Evolutionary conservation across 2,797 vertebrate genomes (phyloP).

Genomic region (Graptemys geographica): DNA sequence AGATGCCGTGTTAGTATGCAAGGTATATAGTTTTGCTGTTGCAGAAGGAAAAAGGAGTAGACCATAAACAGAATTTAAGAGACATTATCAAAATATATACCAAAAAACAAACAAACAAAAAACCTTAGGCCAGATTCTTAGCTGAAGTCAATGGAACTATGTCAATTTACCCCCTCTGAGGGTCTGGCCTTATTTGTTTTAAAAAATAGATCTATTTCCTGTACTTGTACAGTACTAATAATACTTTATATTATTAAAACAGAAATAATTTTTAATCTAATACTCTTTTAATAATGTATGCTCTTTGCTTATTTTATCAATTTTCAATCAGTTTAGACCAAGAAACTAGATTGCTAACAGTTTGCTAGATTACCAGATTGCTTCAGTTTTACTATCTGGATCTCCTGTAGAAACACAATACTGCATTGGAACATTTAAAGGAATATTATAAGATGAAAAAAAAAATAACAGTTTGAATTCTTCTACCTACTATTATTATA

Average conservation of each 20-base stretch:
- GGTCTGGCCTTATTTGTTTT: not conserved
- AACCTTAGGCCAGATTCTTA: not conserved
- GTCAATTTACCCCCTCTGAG: not conserved
- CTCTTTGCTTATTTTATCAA: not conserved
- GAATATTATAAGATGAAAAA: not conserved
- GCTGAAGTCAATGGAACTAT: not conserved
- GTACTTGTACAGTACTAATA: not conserved
- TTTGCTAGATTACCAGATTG: not conserved
- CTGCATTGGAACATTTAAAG: not conserved
- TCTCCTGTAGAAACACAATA: not conserved
- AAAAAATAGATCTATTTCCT: not conserved
- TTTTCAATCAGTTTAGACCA: not conserved
- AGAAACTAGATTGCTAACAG: not conserved
- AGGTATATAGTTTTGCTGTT: not conserved
- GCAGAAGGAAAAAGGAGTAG: not conserved
- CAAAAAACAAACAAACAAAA: no score
- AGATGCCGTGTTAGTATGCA: constrained; percentile 40
- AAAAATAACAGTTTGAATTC: not conserved
- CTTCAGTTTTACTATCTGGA: not conserved
- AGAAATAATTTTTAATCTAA: not conserved
- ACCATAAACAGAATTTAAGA: constrained; percentile 22
- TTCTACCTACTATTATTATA: not conserved
- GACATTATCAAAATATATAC: not conserved
- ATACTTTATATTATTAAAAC: not conserved
- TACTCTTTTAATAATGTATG: not conserved